Base-by-base conservation (phyloP, 2,888 invertebrate species). In the Drosophila birchii region DNA sequence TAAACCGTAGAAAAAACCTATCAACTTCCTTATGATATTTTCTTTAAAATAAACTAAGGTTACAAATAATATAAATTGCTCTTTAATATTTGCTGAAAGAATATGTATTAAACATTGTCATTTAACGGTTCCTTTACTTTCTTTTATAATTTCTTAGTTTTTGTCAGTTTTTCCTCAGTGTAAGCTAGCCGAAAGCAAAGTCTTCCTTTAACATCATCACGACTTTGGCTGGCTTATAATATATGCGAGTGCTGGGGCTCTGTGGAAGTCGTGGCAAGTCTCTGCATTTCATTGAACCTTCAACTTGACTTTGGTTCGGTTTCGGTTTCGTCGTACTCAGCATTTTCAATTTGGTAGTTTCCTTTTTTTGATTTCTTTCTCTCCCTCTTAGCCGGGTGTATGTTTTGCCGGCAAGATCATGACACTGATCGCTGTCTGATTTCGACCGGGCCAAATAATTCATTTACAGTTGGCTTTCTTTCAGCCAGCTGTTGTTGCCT, bases 271-370 rank as follows among this genome's bases (percentile, higher is more conserved):
- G 69, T 69, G 70, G 68, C 69, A 69, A 68, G 67, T 68, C 68
- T 68, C 80, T 79, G 88, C 86, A 85, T 85, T 88, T 85, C 78
- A 81, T 82, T 90, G 88, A 90, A 91, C 90, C 90, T 91, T 91
- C 87, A 90, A 91, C 90, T 90, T 90, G 90, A 90, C 90, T 90
- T 90, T 88, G 60, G 58, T 55, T 57, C 44, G 54, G 8, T 49
- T 76, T 47, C 36, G 43, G 44, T 44, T 45, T 49, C 49, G 51
- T 49, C 49, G 51, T 47, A 53, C 45, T 39, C 60, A 47, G 54
- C 63, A 63, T 85, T 85, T 84, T 88, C 88, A 88, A 84, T 88
- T 84, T 87, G 62, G 69, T 75, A 54, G 53, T 57, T 53, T 73
- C 20, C 45, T 47, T 72, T 29, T 53, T 53, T 34, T 11, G n/a